phyloP scores from a whole-genome alignment of 2,113 vertebrate genomes.

The Rhea americana region DNA sequence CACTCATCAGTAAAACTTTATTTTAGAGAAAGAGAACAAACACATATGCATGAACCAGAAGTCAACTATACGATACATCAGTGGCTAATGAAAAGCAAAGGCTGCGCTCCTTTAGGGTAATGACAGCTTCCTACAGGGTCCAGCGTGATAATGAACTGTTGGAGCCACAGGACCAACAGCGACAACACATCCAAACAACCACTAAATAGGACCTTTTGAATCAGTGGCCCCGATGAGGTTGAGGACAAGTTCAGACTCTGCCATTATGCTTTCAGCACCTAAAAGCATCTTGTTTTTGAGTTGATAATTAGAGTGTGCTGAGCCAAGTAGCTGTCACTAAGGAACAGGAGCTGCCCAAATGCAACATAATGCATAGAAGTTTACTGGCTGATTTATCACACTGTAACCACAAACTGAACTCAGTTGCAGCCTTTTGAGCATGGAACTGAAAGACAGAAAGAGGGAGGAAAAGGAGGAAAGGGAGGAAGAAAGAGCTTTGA shows the following conservation, averaged over 20 bases:
- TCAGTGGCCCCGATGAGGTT: neutral
- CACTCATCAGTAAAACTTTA: neutral
- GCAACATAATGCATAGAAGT: neutral
- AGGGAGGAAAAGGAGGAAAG: neutral
- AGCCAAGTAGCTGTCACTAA: conserved; percentile 46
- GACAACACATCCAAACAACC: neutral
- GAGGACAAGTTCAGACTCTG: neutral
- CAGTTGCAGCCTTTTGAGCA: conserved; percentile 15
- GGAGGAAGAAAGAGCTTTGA: conserved; percentile 24
- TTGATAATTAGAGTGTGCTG: conserved; percentile 3
- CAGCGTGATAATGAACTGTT: neutral
- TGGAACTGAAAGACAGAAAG: conserved; percentile 10
- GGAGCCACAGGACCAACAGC: neutral
- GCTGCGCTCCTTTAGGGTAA: neutral
- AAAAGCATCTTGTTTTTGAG: conserved; percentile 30
- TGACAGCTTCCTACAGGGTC: neutral
- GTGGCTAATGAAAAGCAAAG: conserved; percentile 23
- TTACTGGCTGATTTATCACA: conserved; percentile 28
- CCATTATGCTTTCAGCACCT: neutral
- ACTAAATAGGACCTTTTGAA: neutral
- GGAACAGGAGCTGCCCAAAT: conserved; percentile 15
- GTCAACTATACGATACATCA: neutral
- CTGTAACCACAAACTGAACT: neutral
- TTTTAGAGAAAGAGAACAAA: conserved; percentile 25
- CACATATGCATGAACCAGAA: neutral